A percentile compares a stretch with the other conserved stretches of the same genome.
phyloP scores from a whole-genome alignment of 1,140 invertebrate species.

The Trichonephila clavipes region DNA sequence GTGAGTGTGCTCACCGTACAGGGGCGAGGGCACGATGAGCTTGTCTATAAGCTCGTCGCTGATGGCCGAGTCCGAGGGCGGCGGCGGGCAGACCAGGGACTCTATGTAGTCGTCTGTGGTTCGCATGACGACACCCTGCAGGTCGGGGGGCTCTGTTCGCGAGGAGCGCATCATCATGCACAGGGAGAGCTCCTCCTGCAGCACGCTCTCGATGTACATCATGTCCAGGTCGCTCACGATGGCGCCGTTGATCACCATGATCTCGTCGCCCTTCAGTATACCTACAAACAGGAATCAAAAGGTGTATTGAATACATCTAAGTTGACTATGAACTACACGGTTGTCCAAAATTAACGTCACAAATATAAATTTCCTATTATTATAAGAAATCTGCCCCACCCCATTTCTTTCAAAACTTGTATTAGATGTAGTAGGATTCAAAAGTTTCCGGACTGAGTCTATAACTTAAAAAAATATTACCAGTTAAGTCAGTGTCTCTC shows the following conservation, averaged over 20 bases:
- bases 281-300: constrained; percentile 84
- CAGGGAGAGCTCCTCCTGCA: constrained; percentile 95
- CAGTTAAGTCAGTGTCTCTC: no score
- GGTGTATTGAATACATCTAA: no score
- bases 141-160: constrained; percentile 94
- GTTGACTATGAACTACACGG: no score
- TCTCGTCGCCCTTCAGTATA: constrained; percentile 97
- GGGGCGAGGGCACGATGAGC: constrained; percentile 96
- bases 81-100: constrained; percentile 93
- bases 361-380: no score
- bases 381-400: no score
- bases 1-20: constrained; percentile 87
- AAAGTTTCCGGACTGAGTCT: no score
- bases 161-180: constrained; percentile 98
- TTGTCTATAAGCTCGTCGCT: constrained; percentile 95
- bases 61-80: constrained; percentile 92
- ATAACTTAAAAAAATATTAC: no score
- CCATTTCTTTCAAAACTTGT: no score
- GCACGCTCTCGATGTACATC: constrained; percentile 98
- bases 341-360: no score
- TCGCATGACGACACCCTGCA: constrained; percentile 86
- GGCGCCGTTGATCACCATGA: constrained; percentile 98
- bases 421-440: no score
- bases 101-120: constrained; percentile 95
- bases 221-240: constrained; percentile 99